Base-by-base conservation (phyloP, 2,113 vertebrate species). In the Salvelinus namaycush region DNA sequence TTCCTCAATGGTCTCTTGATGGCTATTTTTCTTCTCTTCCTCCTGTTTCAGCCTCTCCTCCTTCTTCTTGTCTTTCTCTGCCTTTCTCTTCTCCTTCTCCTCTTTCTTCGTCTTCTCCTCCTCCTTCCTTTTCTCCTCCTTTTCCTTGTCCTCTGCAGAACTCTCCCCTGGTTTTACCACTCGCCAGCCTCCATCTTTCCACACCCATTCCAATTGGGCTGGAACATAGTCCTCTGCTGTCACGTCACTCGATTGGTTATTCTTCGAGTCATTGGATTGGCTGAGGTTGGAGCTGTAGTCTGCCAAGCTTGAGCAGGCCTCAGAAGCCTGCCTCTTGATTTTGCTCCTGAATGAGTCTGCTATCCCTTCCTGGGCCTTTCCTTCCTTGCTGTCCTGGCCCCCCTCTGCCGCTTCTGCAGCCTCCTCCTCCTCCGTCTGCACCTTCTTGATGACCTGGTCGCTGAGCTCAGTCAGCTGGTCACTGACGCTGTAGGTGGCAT, bases 401-500 rank as follows among this genome's bases (percentile, higher is more conserved):
- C 75, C n/a, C 68, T 69, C 59, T 22, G 59, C 3, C 59, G 2
- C 31, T 2, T 82, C 73, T 16, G 87, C 77, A 9, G 75, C 6
- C 34, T 34, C 34, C 34, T 93, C 94, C 11, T 94, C 94, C 24
- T 95, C 95, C 0, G 90, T 81, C 18, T 92, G 86, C 34, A 97
- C 91, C 87, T 95, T 95, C 74, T 79, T 93, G 70, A 97, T 95
- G 51, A 54, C 87, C 97, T 93, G 49, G 84, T 96, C 6, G 94
- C 59, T 94, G 68, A 99, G 96, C 79, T 96, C 97, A 0, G 96
- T 93, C 11, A 99, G 94, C 7, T 97, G 95, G 83, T 97, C 97
- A 18, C 95, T 96, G 11, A 99, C 92, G 0, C 91, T 92, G 49
- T 91, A 96, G 6, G 96, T 87, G 1, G 88, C 97, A 48, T 97